Percentiles rank a stretch among this genome's conserved stretches.
phyloP scores from a whole-genome alignment of 1,140 invertebrate species.

The Tribolium castaneum region DNA sequence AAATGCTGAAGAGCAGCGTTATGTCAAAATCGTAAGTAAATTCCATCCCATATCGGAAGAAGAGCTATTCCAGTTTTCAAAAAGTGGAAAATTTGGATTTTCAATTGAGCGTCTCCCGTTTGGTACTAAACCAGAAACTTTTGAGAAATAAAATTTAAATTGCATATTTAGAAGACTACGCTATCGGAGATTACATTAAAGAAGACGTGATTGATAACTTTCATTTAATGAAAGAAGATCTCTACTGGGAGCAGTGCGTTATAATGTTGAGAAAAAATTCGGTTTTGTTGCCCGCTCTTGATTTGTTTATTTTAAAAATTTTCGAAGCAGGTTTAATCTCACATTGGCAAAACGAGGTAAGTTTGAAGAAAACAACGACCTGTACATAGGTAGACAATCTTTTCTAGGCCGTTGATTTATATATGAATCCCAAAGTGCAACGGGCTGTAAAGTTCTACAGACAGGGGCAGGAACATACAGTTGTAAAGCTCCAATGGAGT shows the following conservation, averaged over 20 bases:
- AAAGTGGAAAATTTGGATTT: conserved; percentile 49
- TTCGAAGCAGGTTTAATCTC: conserved; percentile 59
- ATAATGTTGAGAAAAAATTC: conserved; percentile 70
- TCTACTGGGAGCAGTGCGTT: conserved; percentile 70
- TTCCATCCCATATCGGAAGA: conserved; percentile 47
- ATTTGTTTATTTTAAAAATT: conserved; percentile 55
- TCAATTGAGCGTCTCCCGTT: conserved; percentile 52
- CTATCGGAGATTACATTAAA: conserved; percentile 69
- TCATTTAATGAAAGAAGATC: conserved; percentile 68
- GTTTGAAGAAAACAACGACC: background rate
- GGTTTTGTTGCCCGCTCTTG: conserved; percentile 58
- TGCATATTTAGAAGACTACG: conserved; percentile 62
- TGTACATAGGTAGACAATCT: background rate
- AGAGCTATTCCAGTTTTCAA: conserved; percentile 39
- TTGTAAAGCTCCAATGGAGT: conserved; percentile 34
- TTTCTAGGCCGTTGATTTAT: conserved; percentile 23
- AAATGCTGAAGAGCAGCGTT: conserved; percentile 44
- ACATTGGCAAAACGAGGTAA: conserved; percentile 59
- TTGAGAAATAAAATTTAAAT: background rate
- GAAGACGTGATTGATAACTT: conserved; percentile 65
- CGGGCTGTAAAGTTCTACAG: conserved; percentile 37
- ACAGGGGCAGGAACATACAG: background rate
- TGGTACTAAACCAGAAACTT: conserved; percentile 35
- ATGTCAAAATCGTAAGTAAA: conserved; percentile 42
- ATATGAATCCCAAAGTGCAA: conserved; percentile 35